Evolutionary conservation across 2,888 invertebrate genomes (phyloP).

Genomic region (Emmelina monodactyla): DNA sequence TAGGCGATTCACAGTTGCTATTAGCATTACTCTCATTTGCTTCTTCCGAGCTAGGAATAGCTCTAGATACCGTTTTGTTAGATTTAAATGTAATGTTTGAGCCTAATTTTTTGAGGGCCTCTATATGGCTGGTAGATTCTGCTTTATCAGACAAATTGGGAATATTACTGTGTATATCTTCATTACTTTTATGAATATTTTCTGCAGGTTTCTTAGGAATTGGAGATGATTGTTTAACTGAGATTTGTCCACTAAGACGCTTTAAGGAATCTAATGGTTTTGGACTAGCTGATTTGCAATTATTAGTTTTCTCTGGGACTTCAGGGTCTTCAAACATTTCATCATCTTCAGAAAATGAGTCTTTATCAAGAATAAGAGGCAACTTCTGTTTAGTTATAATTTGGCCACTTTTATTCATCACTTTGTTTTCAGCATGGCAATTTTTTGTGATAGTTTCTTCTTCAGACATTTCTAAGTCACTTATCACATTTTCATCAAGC

Average conservation of each 20-base stretch:
- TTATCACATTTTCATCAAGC: too few species aligned
- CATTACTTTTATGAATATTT: too few species aligned
- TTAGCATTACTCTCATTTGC: background rate
- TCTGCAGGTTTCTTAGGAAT: too few species aligned
- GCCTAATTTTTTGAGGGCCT: conserved; percentile 10
- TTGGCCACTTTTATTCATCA: background rate
- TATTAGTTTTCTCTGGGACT: background rate
- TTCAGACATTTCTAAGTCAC: background rate
- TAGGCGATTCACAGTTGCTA: conserved; percentile 4
- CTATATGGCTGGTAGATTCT: conserved; percentile 2
- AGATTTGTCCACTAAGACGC: too few species aligned
- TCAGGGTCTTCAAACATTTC: background rate
- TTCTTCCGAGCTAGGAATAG: background rate
- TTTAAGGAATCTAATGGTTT: too few species aligned
- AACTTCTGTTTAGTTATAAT: background rate
- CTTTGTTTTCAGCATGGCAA: background rate
- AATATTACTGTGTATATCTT: too few species aligned
- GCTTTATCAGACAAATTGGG: too few species aligned
- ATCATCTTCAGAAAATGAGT: background rate
- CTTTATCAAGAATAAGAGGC: background rate
- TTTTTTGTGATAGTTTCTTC: background rate
- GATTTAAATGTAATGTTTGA: background rate
- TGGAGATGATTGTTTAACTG: too few species aligned
- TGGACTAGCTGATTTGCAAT: too few species aligned
- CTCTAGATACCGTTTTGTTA: background rate